These are phyloP conservation scores for Anoplius nigerrimus DNA, from an alignment of 2,888 invertebrate species.

Conservation along the genomic window DNA sequence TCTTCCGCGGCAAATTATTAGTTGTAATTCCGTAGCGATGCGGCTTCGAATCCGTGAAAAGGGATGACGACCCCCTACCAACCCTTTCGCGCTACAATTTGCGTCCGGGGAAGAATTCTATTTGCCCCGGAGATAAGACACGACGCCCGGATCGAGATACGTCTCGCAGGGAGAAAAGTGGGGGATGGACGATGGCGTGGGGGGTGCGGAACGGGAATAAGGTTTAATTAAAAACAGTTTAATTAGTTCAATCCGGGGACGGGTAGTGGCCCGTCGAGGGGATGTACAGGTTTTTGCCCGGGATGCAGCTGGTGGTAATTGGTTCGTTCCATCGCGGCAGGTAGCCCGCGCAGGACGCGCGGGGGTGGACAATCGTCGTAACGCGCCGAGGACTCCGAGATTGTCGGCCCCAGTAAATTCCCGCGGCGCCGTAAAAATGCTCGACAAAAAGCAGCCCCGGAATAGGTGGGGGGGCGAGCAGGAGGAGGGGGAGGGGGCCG, in stretches of 20 bases:
- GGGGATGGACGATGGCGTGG: neutral
- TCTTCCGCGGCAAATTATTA: no score
- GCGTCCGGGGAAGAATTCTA: neutral
- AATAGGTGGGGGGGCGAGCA: neutral
- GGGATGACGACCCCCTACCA: neutral
- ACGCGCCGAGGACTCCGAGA: neutral
- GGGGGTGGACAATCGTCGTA: slow-evolving; percentile 12
- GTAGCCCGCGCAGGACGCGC: neutral
- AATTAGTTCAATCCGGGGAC: slow-evolving; percentile 47
- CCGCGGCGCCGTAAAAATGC: slow-evolving; percentile 19
- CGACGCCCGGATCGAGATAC: neutral
- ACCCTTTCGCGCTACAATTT: neutral
- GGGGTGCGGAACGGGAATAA: slow-evolving; percentile 16
- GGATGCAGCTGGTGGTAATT: slow-evolving; percentile 35
- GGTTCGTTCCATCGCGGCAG: slow-evolving; percentile 23
- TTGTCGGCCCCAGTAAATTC: neutral
- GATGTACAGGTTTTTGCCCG: slow-evolving; percentile 29
- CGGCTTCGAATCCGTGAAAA: no score
- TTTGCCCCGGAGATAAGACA: slow-evolving; percentile 4
- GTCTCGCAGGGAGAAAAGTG: neutral
- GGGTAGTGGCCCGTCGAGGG: slow-evolving; percentile 10
- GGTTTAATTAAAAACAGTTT: slow-evolving; percentile 46
- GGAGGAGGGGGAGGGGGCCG: neutral
- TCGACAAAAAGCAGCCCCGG: slow-evolving; percentile 1
- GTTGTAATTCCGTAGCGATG: no score